A percentile compares a stretch with the other conserved stretches of the same genome.
phyloP scores from a whole-genome alignment of 2,113 vertebrate genomes.

The Microtus ochrogaster region DNA sequence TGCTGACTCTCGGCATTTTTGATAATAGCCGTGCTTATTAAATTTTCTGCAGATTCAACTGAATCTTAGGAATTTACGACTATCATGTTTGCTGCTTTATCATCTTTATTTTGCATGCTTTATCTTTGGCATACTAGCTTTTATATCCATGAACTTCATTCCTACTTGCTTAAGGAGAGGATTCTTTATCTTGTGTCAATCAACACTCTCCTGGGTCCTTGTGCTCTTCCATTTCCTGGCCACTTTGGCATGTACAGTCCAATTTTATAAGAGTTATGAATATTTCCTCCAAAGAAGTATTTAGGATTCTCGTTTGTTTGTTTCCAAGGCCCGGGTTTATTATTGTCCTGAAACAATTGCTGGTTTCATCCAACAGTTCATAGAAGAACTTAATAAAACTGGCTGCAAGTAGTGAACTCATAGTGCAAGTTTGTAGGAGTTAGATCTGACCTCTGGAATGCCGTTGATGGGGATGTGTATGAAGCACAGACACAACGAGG shows the following conservation, averaged over 20 bases:
- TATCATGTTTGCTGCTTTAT: conserved; percentile 73
- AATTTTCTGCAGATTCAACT: conserved; percentile 80
- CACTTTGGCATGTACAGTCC: too few relatives aligned
- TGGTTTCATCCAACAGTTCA: background rate
- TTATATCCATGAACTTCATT: conserved; percentile 52
- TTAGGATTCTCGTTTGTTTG: background rate
- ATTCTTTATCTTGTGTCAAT: background rate
- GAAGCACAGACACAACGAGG: accelerated
- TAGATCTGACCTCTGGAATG: background rate
- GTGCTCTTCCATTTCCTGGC: background rate
- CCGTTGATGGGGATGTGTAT: accelerated
- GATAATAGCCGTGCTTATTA: conserved; percentile 79
- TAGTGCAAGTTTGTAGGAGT: background rate
- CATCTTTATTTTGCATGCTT: conserved; percentile 76
- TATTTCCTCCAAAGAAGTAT: conserved; percentile 20
- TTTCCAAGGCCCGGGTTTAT: background rate
- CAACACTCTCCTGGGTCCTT: background rate
- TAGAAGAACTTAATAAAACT: background rate
- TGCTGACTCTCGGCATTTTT: conserved; percentile 70
- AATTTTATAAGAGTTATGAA: background rate
- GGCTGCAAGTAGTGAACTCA: background rate
- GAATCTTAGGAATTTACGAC: conserved; percentile 72
- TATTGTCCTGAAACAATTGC: background rate
- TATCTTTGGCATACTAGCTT: conserved; percentile 49
- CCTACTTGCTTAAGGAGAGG: conserved; percentile 39